Base-by-base conservation (phyloP, 2,113 vertebrate genomes). In the Tonatia bakeri region DNA sequence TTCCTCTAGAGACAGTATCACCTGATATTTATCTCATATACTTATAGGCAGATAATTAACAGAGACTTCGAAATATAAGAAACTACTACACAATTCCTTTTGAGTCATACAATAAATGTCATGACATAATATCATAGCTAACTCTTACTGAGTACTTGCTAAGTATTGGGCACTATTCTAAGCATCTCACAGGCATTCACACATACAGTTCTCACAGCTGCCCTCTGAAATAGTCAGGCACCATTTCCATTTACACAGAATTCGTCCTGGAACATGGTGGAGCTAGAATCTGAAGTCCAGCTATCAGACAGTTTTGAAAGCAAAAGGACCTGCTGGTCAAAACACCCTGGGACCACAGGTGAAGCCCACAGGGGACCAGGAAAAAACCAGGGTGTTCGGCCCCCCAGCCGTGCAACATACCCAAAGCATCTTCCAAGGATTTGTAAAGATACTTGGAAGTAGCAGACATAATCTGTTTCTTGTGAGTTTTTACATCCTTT, bases 391-490 rank as follows among this genome's bases (percentile, higher is more conserved):
- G 33, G 22, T 38, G 1, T 38, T 9, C 17, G 31, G n/a, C 43
- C 8, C 7, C 52, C 45, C 56, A 19, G 24, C 59, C 26, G 3
- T 40, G 6, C 33, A 67, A 15, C 8, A 15, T 1, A 20, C 3
- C 7, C 19, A 82, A 28, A 61, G 65, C 79, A 95, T 93, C 50
- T 91, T 79, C 50, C 36, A 83, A 82, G 45, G 19, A 14, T 31
- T 96, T 96, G 94, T 90, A 43, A 43, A 43, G 6, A 43, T 43
- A 6, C 43, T 43, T 43, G 77, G 77, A 90, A 87, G 65, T 96
- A 96, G 91, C 76, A 91, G 72, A 84, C 89, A 90, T 94, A 94
- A 95, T 96, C 90, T 96, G 91, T 97, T 97, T 97, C 95, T 96
- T 89, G 59, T 85, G 94, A 65, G 59, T 94, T 91, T 91, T 97